Percentiles rank a stretch among this genome's conserved stretches.
These are phyloP conservation scores for Forbesichthys agassizii DNA, from an alignment of 2,113 vertebrate genomes.

Conservation along the genomic window DNA sequence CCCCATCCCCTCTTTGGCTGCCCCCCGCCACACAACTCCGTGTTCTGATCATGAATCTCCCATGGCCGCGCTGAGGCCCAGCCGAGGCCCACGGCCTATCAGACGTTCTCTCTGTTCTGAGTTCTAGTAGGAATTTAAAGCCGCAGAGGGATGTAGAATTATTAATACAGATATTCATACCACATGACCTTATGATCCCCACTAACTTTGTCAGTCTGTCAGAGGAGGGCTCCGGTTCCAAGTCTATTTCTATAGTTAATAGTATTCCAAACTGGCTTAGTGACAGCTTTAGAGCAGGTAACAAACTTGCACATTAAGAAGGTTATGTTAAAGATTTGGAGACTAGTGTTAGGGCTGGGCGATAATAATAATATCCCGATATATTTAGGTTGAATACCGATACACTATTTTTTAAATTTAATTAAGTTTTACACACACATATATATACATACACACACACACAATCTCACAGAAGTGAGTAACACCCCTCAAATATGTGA, in stretches of 20 bases:
- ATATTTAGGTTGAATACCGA: too few relatives aligned
- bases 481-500: too few relatives aligned
- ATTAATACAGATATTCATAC: not conserved
- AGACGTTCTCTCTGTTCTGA: conserved; percentile 1
- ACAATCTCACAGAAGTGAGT: too few relatives aligned
- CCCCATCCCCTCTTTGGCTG: conserved; percentile 41
- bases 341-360: too few relatives aligned
- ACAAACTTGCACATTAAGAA: too few relatives aligned
- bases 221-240: not conserved
- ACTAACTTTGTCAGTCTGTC: not conserved
- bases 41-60: conserved; percentile 19
- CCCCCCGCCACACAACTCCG: not conserved
- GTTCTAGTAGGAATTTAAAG: conserved; percentile 7
- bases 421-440: too few relatives aligned
- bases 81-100: conserved; percentile 30
- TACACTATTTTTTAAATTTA: too few relatives aligned
- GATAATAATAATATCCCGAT: too few relatives aligned
- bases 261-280: not conserved
- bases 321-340: too few relatives aligned
- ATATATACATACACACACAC: too few relatives aligned
- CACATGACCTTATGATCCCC: not conserved
- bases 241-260: not conserved
- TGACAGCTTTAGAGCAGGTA: not conserved
- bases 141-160: not conserved
- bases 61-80: conserved; percentile 1